phyloP scores from a whole-genome alignment of 2,797 vertebrate genomes.

The Pangasius djambal region DNA sequence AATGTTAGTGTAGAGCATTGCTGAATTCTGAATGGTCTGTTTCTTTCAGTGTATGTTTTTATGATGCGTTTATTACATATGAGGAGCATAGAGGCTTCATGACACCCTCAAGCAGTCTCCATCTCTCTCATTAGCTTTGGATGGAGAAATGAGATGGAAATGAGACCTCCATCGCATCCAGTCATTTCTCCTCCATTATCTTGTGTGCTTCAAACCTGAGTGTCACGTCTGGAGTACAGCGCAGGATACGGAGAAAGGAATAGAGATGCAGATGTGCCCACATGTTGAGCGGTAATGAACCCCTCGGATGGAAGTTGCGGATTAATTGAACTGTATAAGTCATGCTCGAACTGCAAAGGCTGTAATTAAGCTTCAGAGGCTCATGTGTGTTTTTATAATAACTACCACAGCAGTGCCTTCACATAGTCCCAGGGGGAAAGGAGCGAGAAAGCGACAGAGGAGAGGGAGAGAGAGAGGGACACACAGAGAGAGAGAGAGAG shows the following conservation, averaged over 20 bases:
- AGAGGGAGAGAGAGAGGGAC: conserved; percentile 29
- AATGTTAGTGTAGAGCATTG: neutral
- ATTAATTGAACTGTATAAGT: conserved; percentile 73
- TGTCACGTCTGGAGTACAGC: neutral
- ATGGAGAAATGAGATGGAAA: neutral
- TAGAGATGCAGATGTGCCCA: conserved; percentile 62
- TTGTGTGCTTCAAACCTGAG: neutral
- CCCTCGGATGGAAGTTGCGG: conserved; percentile 66
- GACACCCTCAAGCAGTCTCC: neutral
- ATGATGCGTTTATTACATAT: neutral
- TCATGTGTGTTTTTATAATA: conserved; percentile 51
- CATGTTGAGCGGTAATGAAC: conserved; percentile 74
- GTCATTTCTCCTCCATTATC: conserved; percentile 12
- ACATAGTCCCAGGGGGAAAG: neutral
- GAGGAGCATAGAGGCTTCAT: neutral
- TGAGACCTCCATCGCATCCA: neutral
- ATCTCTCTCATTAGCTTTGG: neutral
- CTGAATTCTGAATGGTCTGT: neutral
- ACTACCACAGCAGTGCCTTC: conserved; percentile 35
- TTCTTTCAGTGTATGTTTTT: neutral
- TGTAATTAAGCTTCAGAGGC: conserved; percentile 70
- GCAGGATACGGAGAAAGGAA: neutral
- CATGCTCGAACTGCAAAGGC: conserved; percentile 61
- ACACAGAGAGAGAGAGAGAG: conserved; percentile 19
- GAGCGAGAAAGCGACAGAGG: neutral